phyloP scores from a whole-genome alignment of 2,888 invertebrate genomes.

The Coleophora deauratella region DNA sequence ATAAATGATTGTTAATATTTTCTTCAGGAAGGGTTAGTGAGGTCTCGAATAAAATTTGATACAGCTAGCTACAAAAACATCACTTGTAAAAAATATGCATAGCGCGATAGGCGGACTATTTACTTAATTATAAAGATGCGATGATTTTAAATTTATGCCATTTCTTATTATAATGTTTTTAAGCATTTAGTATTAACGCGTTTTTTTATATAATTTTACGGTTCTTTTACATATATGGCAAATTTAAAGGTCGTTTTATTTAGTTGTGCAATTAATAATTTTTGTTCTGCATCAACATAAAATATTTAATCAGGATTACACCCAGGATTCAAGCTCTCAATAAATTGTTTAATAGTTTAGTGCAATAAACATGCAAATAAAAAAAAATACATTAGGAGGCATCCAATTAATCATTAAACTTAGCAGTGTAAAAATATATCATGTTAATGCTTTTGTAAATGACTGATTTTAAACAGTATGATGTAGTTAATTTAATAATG shows the following conservation, averaged over 20 bases:
- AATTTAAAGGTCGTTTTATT: too few relatives aligned
- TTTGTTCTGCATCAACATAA: too few relatives aligned
- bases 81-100: constrained; percentile 1
- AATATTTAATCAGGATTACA: too few relatives aligned
- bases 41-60: constrained; percentile 15
- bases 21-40: constrained; percentile 7
- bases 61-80: constrained; percentile 10
- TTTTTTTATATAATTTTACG: constrained; percentile 7
- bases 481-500: constrained; percentile 46
- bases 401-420: too few relatives aligned
- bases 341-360: too few relatives aligned
- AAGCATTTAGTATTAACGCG: constrained; percentile 6
- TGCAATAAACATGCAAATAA: constrained; percentile 43
- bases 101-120: constrained; percentile 18
- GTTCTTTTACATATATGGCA: too few relatives aligned
- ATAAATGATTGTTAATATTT: too few relatives aligned
- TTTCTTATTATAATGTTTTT: constrained; percentile 23
- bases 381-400: constrained; percentile 11
- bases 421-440: constrained; percentile 22
- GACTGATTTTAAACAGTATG: constrained; percentile 57
- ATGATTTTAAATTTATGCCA: constrained; percentile 32
- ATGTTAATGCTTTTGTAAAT: constrained; percentile 46
- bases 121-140: constrained; percentile 14
- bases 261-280: too few relatives aligned
- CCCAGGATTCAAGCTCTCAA: too few relatives aligned